Evolutionary conservation across 1,140 invertebrate genomes (phyloP), one percentile per base, ranked within the genome.

Genomic region (Zaprionus kolodkinae): DNA sequence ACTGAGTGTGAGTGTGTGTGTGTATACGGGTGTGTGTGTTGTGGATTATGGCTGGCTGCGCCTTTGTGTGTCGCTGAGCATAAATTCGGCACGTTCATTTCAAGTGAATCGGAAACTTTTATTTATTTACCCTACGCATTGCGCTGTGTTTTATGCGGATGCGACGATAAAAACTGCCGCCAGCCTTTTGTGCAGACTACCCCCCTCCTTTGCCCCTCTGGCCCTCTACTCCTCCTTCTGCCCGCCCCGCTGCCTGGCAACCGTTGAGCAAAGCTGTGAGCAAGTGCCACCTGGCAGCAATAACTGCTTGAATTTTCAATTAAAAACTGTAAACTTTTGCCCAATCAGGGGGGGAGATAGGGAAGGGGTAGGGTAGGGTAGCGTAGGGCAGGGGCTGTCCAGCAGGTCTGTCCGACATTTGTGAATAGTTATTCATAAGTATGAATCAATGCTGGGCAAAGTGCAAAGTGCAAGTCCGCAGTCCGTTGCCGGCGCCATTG

Each of bases 341-440:
- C 43, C n/a, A 15, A n/a, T 13, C 38, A 6, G 13, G 33, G 12
- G 15, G 13, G 30, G 21, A 7, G 21, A 21, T 21, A 21, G 35
- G 25, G 17, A n/a, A 33, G 27, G n/a, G 15, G 15, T 27, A 17
- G 2, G 17, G 0, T 4, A n/a, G 17, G 6, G 17, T 4, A 10
- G 15, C 7, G 9, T 0, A 4, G 13, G 40, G 6, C 7, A 3
- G 3, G 2, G 21, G 21, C 2, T 21, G 21, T 21, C 21, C 21
- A 21, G 45, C n/a, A 10, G 40, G 15, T 21, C n/a, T n/a, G 36
- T 6, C 33, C 68, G 67, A 55, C 72, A 76, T 86, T 86, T 63
- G 43, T 87, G 82, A 86, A 86, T 82, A 72, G 76, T 82, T 87
- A 86, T 86, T 86, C 82, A 86, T 79, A 87, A 79, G 76, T 70